Base-by-base conservation (phyloP, 2,888 invertebrate species). In the Philonicus albiceps region DNA sequence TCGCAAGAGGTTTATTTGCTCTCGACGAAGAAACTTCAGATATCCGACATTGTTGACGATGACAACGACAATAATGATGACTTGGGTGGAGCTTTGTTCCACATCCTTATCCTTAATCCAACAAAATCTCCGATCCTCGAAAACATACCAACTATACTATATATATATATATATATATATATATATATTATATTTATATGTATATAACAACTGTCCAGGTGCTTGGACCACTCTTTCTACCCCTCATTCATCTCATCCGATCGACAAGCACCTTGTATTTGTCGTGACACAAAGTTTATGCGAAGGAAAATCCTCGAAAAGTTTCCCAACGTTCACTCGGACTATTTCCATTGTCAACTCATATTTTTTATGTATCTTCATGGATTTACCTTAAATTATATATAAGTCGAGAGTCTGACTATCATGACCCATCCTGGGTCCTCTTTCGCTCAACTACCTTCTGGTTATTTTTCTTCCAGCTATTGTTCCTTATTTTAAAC, bases 1-100 rank as follows among this genome's bases (percentile, higher is more conserved):
- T 64, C 27, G n/a, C 19, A 80, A 80, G 80, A 53, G 80, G 80
- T 80, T 80, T 80, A 80, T 80, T 80, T 80, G 80, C 80, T 80
- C 31, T 53, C 49, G 30, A 64, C 53, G 64, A 7, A 49, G 55
- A 13, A 80, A 53, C 80, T 80, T 80, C 80, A 80, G 80, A 53
- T 80, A 30, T 34, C 80, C 80, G 53, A 80, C 80, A 80, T 53
- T 80, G 80, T 80, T 80, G 80, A 80, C 53, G 80, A 80, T 53
- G 80, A 37, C 80, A 53, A 53, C 80, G 80, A 80, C 80, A 80
- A 80, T 80, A 80, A 80, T 53, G 80, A 80, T 53, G 80, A 53
- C 30, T 53, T 30, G 80, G 30, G 16, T 31, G 53, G 80, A 22
- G 76, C 40, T 76, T 40, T 76, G 37, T 40, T 76, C 40, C 76